Evolutionary conservation across 64 coral and sea anemone species (phyloP).

Genomic region (Montipora foliosa): DNA sequence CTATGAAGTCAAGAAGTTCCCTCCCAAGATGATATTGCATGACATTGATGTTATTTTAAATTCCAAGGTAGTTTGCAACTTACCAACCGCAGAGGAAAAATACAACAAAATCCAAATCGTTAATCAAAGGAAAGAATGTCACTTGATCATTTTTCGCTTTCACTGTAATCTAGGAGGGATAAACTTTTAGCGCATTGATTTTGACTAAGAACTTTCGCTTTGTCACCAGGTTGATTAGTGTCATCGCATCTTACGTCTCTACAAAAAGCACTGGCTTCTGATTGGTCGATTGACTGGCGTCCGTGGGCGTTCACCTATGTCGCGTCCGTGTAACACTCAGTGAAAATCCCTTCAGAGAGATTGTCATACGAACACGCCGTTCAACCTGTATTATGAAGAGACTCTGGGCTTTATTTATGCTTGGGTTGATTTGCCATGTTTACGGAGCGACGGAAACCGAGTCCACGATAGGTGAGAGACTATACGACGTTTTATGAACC

Average conservation of each 20-base stretch:
- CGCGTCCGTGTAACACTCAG: slow-evolving; percentile 20
- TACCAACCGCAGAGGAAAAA: not conserved
- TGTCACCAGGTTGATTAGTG: slow-evolving; percentile 47
- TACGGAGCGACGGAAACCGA: slow-evolving; percentile 20
- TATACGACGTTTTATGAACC: not conserved
- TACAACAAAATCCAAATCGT: not conserved
- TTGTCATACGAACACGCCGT: not conserved
- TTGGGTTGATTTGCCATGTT: slow-evolving; percentile 24
- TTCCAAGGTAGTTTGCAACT: not conserved
- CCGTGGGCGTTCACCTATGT: slow-evolving; percentile 42
- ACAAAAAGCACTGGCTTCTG: not conserved
- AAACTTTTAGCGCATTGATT: not conserved
- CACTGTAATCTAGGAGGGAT: not conserved
- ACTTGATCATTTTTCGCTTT: not conserved
- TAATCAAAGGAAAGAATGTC: not conserved
- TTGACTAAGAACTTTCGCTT: not conserved
- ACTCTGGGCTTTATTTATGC: slow-evolving; percentile 8
- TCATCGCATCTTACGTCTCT: slow-evolving; percentile 31
- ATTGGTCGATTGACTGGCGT: not conserved
- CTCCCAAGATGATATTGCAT: not conserved
- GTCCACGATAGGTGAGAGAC: not conserved
- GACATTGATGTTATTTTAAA: not conserved
- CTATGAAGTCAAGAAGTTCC: slow-evolving; percentile 3
- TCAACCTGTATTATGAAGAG: slow-evolving; percentile 44
- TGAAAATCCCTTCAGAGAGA: not conserved